Conservation (phyloP, 2,797 vertebrate genomes). For the Microchirus variegatus region DNA sequence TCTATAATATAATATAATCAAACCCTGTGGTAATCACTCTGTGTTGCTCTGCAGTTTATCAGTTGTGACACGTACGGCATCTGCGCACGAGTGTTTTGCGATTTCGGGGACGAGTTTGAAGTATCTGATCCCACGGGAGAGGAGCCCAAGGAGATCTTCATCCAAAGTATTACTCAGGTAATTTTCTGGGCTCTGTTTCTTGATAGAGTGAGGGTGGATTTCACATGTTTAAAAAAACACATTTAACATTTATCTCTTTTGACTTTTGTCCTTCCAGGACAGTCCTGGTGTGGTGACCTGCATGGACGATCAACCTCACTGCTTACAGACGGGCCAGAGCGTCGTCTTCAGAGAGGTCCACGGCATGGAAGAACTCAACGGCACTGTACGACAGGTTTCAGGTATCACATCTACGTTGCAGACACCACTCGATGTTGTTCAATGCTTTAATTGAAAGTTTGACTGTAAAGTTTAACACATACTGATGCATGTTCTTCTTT, state of each 20-base stretch:
- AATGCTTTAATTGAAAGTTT: neutral
- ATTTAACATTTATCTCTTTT: neutral
- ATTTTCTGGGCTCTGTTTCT: too few relatives aligned
- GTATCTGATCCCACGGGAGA: conserved; percentile 96
- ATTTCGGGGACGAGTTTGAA: conserved; percentile 96
- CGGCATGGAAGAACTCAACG: conserved; percentile 92
- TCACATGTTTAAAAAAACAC: neutral
- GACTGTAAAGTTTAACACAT: neutral
- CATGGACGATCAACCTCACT: conserved; percentile 94
- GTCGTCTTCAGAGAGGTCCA: conserved; percentile 93
- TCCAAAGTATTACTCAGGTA: conserved; percentile 95
- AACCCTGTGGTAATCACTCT: conserved; percentile 6
- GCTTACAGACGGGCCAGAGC: conserved; percentile 92
- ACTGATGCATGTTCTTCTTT: conserved; percentile 4
- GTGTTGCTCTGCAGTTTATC: conserved; percentile 85
- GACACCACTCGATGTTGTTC: neutral
- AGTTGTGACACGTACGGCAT: conserved; percentile 90
- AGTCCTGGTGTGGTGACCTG: conserved; percentile 93
- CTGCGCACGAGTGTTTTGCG: conserved; percentile 94
- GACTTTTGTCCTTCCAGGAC: conserved; percentile 75
- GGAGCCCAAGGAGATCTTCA: conserved; percentile 96
- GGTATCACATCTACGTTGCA: conserved; percentile 43
- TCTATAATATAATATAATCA: too few relatives aligned
- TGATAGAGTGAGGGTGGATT: too few relatives aligned
- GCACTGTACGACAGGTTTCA: conserved; percentile 79